Evolutionary conservation across 2,888 invertebrate genomes (phyloP).

Genomic region (Aphodius sticticus): DNA sequence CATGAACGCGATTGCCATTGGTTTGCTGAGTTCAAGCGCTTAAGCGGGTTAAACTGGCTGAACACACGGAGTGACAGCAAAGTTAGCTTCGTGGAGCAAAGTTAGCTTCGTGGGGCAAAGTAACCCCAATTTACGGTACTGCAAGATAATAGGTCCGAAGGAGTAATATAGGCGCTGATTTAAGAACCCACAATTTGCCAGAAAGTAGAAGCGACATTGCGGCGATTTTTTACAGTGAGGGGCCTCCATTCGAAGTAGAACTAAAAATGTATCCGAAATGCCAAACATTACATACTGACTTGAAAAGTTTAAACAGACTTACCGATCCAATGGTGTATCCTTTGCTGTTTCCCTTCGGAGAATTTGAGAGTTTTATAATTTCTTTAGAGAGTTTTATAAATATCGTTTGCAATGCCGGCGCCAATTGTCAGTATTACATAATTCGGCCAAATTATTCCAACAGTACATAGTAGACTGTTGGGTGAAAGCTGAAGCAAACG

Average conservation of each 20-base stretch:
- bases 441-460: conserved; percentile 28
- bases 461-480: conserved; percentile 31
- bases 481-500: conserved; percentile 25
- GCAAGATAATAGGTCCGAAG: no score
- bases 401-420: conserved; percentile 25
- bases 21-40: no score
- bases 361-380: conserved; percentile 38
- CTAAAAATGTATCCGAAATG: conserved; percentile 9
- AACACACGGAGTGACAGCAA: no score
- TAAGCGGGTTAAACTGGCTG: no score
- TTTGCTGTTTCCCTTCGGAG: conserved; percentile 37
- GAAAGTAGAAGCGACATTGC: conserved; percentile 36
- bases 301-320: conserved; percentile 31
- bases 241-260: conserved; percentile 33
- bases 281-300: conserved; percentile 7
- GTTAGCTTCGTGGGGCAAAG: no score
- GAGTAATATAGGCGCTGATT: conserved; percentile 4
- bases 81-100: no score
- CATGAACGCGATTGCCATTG: no score
- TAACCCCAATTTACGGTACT: no score
- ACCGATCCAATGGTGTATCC: conserved; percentile 39
- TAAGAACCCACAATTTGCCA: conserved; percentile 31
- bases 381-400: conserved; percentile 18
- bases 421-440: conserved; percentile 13
- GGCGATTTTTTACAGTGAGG: conserved; percentile 33